A percentile compares a stretch with the other conserved stretches of the same genome.
phyloP scores from a whole-genome alignment of 2,113 vertebrate species.

The Equus quagga region DNA sequence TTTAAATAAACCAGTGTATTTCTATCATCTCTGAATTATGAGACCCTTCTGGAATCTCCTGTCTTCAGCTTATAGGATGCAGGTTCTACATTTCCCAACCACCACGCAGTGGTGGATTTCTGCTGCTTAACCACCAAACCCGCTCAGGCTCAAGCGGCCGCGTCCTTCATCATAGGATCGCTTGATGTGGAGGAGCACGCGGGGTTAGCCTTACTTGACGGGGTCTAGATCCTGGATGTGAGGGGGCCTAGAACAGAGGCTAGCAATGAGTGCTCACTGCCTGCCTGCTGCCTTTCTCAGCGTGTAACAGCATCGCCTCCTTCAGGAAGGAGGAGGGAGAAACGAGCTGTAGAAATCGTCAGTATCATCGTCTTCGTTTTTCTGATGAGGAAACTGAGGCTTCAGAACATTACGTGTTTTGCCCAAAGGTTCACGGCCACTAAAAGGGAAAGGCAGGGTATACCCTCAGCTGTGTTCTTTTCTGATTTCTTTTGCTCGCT shows the following conservation, averaged over 20 bases:
- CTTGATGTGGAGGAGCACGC: neutral
- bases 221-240: neutral
- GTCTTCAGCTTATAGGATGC: neutral
- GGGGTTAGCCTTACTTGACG: neutral
- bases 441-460: neutral
- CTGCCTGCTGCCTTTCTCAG: neutral
- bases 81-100: neutral
- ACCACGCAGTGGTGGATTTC: neutral
- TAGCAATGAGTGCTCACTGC: neutral
- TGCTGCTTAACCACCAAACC: neutral
- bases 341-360: neutral
- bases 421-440: neutral
- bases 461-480: neutral
- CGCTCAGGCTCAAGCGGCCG: accelerated
- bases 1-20: neutral
- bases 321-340: neutral
- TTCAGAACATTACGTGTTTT: neutral
- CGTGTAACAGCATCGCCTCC: neutral
- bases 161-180: accelerated
- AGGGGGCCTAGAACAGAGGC: neutral
- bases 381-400: neutral
- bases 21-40: neutral
- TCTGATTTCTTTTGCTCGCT: neutral
- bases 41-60: neutral
- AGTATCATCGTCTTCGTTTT: neutral